Evolutionary conservation across 2,113 vertebrate genomes (phyloP), one percentile per base, ranked within the genome.

Genomic region (Sinocyclocheilus anshuiensis): DNA sequence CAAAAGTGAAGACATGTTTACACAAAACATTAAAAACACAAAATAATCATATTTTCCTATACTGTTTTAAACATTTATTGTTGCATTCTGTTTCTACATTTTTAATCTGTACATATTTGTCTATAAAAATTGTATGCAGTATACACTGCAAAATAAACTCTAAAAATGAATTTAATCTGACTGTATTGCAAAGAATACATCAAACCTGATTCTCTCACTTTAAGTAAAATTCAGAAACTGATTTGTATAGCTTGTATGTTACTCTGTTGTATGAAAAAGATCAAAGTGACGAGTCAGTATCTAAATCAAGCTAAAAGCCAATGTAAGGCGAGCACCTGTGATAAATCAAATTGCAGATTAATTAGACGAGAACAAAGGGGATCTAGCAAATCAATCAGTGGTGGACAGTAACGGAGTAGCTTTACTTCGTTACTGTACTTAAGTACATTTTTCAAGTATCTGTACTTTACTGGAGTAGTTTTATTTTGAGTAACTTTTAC

Each of bases 371-470:
- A 59, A 61, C 33, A 74, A 78, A 86, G 74, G 42, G 6, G 6
- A 75, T 82, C 65, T 69, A 74, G 65, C 55, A 29, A 63, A 90
- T 88, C 89, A 80, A 88, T 90, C n/a, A n/a, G n/a, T n/a, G n/a
- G n/a, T n/a, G n/a, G n/a, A n/a, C n/a, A n/a, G n/a, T n/a, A n/a
- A n/a, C n/a, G n/a, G n/a, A n/a, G n/a, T n/a, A n/a, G n/a, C n/a
- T n/a, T n/a, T n/a, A n/a, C n/a, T n/a, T n/a, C n/a, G n/a, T n/a
- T n/a, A n/a, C n/a, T n/a, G n/a, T n/a, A n/a, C n/a, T n/a, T n/a
- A n/a, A n/a, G n/a, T n/a, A n/a, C n/a, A n/a, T n/a, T n/a, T n/a
- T n/a, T n/a, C n/a, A n/a, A n/a, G n/a, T n/a, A n/a, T n/a, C n/a
- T n/a, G n/a, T n/a, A n/a, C n/a, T n/a, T n/a, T n/a, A n/a, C n/a